phyloP scores from a whole-genome alignment of 2,113 vertebrate species.

The Astur gentilis region DNA sequence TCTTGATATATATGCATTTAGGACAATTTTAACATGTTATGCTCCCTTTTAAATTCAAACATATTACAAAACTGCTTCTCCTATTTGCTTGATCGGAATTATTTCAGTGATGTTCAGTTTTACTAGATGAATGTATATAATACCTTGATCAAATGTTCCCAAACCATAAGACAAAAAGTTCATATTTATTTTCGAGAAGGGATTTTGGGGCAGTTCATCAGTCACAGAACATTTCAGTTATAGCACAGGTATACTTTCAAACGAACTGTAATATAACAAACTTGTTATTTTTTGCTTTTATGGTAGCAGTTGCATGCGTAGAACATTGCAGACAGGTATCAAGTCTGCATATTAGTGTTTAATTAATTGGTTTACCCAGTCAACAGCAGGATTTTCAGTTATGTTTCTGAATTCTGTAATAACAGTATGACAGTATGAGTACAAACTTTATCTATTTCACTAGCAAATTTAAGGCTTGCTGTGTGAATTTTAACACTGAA shows the following conservation, averaged over 20 bases:
- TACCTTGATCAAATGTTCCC: not conserved
- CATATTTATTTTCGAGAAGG: not conserved
- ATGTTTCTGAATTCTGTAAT: not conserved
- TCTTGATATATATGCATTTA: slow-evolving; percentile 26
- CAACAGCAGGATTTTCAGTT: not conserved
- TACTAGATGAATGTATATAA: not conserved
- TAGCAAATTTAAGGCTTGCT: not conserved
- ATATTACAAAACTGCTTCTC: not conserved
- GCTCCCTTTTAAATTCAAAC: not conserved
- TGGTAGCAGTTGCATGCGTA: not conserved
- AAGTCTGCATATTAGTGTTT: not conserved
- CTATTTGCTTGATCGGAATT: slow-evolving; percentile 30
- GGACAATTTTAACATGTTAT: not conserved
- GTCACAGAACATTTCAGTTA: not conserved
- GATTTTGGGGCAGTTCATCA: not conserved
- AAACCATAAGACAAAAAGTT: not conserved
- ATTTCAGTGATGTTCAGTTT: not conserved
- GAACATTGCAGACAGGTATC: not conserved
- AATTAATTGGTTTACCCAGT: not conserved
- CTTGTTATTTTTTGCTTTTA: not conserved
- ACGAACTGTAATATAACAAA: not conserved
- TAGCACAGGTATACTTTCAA: not conserved
- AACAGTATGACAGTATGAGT: not conserved
- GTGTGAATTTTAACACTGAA: not conserved
- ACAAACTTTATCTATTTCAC: not conserved